A percentile compares a stretch with the other conserved stretches of the same genome.
These are phyloP conservation scores for Campopleginae sp. DNA, from an alignment of 2,888 invertebrate genomes.

Conservation along the genomic window DNA sequence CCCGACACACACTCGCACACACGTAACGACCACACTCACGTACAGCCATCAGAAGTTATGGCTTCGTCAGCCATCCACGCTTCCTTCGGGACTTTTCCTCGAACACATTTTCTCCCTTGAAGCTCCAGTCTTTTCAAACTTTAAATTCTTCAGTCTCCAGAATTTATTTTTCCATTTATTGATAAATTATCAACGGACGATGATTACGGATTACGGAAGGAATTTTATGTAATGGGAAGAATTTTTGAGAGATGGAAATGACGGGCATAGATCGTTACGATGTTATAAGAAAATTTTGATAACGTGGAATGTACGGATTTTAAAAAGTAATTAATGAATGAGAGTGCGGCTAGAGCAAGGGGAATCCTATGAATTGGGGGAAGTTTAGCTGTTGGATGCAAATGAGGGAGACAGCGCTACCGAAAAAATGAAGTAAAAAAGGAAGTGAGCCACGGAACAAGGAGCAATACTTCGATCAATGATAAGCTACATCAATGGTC, in stretches of 20 bases:
- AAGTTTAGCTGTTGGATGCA: slow-evolving; percentile 3
- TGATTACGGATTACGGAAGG: too few relatives aligned
- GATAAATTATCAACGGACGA: too few relatives aligned
- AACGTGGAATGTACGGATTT: slow-evolving; percentile 13
- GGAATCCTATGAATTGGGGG: slow-evolving; percentile 24
- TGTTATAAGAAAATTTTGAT: background rate
- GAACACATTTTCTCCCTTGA: background rate
- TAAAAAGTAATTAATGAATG: slow-evolving; percentile 12
- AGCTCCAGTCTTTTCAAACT: background rate
- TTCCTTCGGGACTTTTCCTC: slow-evolving; percentile 25
- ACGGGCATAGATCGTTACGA: background rate
- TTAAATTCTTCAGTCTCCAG: background rate
- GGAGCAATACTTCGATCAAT: slow-evolving; percentile 56
- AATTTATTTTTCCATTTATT: too few relatives aligned
- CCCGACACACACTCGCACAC: background rate
- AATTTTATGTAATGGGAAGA: too few relatives aligned
- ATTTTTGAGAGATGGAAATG: too few relatives aligned
- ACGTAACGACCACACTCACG: slow-evolving; percentile 27
- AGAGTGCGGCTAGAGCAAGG: background rate
- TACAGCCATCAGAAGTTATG: background rate
- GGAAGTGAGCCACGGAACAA: slow-evolving; percentile 44
- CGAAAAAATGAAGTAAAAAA: slow-evolving; percentile 66
- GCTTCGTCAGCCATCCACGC: background rate
- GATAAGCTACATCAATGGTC: slow-evolving; percentile 64
- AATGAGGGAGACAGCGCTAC: slow-evolving; percentile 46